phyloP scores from a whole-genome alignment of 1,140 invertebrate genomes.

The Drosophila triauraria region DNA sequence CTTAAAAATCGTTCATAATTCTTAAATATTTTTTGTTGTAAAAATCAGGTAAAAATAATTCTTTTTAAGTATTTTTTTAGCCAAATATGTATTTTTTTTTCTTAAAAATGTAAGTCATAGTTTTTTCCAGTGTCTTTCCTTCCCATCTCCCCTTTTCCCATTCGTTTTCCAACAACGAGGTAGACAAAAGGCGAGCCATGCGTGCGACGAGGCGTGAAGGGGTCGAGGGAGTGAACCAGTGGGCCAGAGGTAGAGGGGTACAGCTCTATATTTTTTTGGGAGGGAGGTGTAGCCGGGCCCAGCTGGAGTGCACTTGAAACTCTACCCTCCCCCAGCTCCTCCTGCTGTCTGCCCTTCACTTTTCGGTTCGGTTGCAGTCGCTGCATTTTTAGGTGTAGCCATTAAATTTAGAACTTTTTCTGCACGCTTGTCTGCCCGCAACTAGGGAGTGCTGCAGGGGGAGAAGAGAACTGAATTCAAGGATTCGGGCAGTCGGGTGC shows the following conservation, averaged over 20 bases:
- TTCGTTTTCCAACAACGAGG: constrained; percentile 33
- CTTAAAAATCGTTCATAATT: too few species aligned
- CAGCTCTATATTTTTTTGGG: constrained; percentile 43
- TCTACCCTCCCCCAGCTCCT: constrained; percentile 9
- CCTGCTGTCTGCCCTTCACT: constrained; percentile 41
- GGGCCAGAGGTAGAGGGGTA: constrained; percentile 1
- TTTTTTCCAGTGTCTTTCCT: background rate
- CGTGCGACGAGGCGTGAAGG: constrained; percentile 67
- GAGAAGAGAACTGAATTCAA: background rate
- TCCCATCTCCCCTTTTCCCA: background rate
- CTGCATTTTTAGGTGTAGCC: constrained; percentile 82
- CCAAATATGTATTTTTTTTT: background rate
- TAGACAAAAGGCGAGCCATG: constrained; percentile 74
- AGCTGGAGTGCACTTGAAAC: constrained; percentile 74
- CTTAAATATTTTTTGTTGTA: too few species aligned
- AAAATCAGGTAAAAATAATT: too few species aligned
- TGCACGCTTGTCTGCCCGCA: constrained; percentile 77
- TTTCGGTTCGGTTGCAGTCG: constrained; percentile 62
- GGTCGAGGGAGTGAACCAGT: constrained; percentile 26
- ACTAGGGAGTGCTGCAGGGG: constrained; percentile 3
- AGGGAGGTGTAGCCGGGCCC: constrained; percentile 32
- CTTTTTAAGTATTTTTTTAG: too few species aligned
- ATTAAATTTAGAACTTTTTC: constrained; percentile 83
- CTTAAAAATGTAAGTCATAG: too few species aligned
- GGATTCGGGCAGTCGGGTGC: constrained; percentile 59